Evolutionary conservation across 37 sponge, comb jelly and placozoan genomes (phyloP).

Genomic region (Cliona cf. orientalis): DNA sequence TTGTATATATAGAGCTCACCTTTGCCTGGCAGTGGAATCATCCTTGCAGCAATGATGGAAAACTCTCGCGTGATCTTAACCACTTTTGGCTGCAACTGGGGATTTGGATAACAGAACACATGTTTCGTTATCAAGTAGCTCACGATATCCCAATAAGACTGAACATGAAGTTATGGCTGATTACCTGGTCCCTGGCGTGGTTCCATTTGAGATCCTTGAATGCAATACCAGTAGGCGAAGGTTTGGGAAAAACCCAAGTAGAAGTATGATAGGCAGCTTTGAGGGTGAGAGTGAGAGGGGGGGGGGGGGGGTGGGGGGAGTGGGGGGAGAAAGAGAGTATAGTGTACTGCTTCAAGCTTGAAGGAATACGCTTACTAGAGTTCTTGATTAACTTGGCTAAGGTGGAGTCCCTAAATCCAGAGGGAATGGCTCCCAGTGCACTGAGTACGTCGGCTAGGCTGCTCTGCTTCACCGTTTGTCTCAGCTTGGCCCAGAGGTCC

Average conservation of each 20-base stretch:
- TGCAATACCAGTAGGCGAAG: conserved; percentile 26
- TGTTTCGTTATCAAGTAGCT: not conserved
- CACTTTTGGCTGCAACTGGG: conserved; percentile 1
- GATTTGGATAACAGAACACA: not conserved
- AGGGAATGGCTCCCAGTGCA: conserved; percentile 60
- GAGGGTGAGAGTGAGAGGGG: not conserved
- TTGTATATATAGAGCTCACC: not conserved
- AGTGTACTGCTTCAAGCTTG: not conserved
- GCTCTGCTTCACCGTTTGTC: conserved; percentile 37
- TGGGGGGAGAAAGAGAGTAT: not conserved
- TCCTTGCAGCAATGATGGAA: conserved; percentile 33
- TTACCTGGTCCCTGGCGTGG: conserved; percentile 28
- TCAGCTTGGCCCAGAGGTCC: conserved; percentile 50
- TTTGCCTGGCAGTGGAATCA: conserved; percentile 46
- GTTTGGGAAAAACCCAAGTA: conserved; percentile 28
- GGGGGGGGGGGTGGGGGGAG: not conserved
- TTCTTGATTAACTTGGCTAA: conserved; percentile 38
- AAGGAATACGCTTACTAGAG: not conserved
- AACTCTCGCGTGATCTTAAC: conserved; percentile 26
- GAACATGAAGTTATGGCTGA: no score
- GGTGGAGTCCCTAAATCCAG: conserved; percentile 71
- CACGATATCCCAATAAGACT: no score
- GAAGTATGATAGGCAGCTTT: conserved; percentile 31
- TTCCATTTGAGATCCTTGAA: conserved; percentile 46
- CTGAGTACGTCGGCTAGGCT: conserved; percentile 52